Conservation (phyloP, 2,888 invertebrate genomes). For the Rhopalosiphum nymphaeae region DNA sequence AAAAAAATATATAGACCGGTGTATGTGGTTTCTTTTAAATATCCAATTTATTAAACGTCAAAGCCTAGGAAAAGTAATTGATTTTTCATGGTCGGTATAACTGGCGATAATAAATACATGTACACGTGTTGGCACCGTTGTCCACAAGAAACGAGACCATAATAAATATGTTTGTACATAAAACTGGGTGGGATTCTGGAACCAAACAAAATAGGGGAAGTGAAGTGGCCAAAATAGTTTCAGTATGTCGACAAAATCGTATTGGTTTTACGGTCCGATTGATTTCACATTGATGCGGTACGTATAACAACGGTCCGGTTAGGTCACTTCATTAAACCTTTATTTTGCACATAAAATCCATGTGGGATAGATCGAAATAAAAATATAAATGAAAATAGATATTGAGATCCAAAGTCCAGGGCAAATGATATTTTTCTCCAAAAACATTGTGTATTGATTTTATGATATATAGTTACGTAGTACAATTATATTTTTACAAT, state of each 20-base stretch:
- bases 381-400: background rate
- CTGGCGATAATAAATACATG: constrained; percentile 15
- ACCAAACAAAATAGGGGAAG: background rate
- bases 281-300: constrained; percentile 43
- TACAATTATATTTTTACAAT: too few relatives aligned
- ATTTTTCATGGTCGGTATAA: constrained; percentile 43
- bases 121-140: constrained; percentile 10
- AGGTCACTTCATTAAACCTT: constrained; percentile 50
- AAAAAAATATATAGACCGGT: background rate
- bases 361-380: background rate
- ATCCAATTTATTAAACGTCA: background rate
- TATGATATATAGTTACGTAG: background rate
- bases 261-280: constrained; percentile 61
- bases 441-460: background rate
- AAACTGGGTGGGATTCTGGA: constrained; percentile 32
- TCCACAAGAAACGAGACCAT: constrained; percentile 21
- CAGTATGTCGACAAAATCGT: constrained; percentile 29
- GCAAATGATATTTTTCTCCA: background rate
- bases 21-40: background rate
- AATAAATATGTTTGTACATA: constrained; percentile 32
- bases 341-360: constrained; percentile 8
- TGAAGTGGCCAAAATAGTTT: constrained; percentile 36
- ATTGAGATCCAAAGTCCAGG: background rate
- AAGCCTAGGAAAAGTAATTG: background rate
- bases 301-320: constrained; percentile 44